These are phyloP conservation scores for Lagodon rhomboides DNA, from an alignment of 2,797 vertebrate genomes.

Conservation along the genomic window DNA sequence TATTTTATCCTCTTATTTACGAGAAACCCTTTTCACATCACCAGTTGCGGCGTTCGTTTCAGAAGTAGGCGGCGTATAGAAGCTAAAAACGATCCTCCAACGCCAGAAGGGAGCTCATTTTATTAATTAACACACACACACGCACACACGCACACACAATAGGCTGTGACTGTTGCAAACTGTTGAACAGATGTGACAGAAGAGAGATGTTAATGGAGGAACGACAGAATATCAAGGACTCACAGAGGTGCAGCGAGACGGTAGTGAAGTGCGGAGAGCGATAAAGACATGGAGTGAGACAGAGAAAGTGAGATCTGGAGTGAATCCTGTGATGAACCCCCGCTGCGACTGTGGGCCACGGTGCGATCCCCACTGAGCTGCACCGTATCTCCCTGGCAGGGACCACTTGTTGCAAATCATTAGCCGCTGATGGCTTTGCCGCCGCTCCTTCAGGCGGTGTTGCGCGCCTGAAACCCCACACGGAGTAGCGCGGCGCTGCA, in stretches of 20 bases:
- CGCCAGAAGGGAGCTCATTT: slow-evolving; percentile 11
- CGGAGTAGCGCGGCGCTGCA: slow-evolving; percentile 32
- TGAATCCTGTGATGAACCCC: slow-evolving; percentile 60
- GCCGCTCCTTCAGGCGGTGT: slow-evolving; percentile 48
- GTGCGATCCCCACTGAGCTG: slow-evolving; percentile 66
- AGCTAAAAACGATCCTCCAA: not conserved
- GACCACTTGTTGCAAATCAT: slow-evolving; percentile 73
- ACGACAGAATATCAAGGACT: slow-evolving; percentile 39
- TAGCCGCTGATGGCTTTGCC: slow-evolving; percentile 54
- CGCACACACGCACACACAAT: not conserved
- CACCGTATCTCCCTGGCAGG: slow-evolving; percentile 54
- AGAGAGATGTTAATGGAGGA: slow-evolving; percentile 33
- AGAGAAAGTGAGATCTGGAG: slow-evolving; percentile 57
- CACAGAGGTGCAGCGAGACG: slow-evolving; percentile 26
- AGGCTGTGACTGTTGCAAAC: slow-evolving; percentile 27
- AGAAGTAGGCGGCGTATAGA: slow-evolving; percentile 3
- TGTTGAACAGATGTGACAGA: slow-evolving; percentile 24
- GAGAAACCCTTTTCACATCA: slow-evolving; percentile 26
- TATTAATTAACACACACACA: slow-evolving; percentile 23
- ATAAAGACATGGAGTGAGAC: slow-evolving; percentile 48
- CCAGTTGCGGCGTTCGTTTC: slow-evolving; percentile 20
- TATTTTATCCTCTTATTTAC: slow-evolving; percentile 32
- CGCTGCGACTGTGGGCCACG: slow-evolving; percentile 58
- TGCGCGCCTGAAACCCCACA: slow-evolving; percentile 46
- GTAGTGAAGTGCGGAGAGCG: slow-evolving; percentile 44